Evolutionary conservation across 2,113 vertebrate species (phyloP).

Genomic region (Tyrannus savana): DNA sequence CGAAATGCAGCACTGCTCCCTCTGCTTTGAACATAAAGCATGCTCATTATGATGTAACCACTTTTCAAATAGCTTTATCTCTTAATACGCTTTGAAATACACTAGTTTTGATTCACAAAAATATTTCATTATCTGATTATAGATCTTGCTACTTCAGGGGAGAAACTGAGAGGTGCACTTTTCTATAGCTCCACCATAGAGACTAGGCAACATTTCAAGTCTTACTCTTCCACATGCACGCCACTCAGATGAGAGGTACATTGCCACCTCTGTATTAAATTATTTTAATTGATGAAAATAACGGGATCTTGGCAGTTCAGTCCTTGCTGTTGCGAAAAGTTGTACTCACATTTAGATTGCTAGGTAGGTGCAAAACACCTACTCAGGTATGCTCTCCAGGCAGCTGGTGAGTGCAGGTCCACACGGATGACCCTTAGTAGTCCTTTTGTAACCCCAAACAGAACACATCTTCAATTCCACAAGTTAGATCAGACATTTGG

Average conservation of each 20-base stretch:
- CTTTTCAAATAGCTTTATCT: constrained; percentile 45
- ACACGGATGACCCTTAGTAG: not conserved
- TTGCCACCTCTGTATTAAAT: not conserved
- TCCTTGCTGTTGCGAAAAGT: not conserved
- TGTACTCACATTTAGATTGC: too few relatives aligned
- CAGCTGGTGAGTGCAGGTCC: not conserved
- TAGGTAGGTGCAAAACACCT: not conserved
- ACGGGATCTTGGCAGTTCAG: not conserved
- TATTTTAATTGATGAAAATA: not conserved
- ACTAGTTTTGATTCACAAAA: constrained; percentile 42
- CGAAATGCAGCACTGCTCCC: not conserved
- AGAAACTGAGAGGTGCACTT: not conserved
- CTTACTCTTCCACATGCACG: not conserved
- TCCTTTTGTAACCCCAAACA: not conserved
- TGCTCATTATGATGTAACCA: not conserved
- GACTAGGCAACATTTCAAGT: not conserved
- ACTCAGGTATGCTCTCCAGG: not conserved
- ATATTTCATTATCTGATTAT: constrained; percentile 55
- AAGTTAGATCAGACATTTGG: not conserved
- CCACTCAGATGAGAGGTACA: not conserved
- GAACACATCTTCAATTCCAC: not conserved
- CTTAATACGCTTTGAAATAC: constrained; percentile 32
- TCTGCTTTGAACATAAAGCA: constrained; percentile 12
- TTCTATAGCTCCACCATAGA: not conserved
- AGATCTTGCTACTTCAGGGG: not conserved